A percentile compares a stretch with the other conserved stretches of the same genome.
phyloP scores from a whole-genome alignment of 2,888 invertebrate species.

The Melipona beecheii region DNA sequence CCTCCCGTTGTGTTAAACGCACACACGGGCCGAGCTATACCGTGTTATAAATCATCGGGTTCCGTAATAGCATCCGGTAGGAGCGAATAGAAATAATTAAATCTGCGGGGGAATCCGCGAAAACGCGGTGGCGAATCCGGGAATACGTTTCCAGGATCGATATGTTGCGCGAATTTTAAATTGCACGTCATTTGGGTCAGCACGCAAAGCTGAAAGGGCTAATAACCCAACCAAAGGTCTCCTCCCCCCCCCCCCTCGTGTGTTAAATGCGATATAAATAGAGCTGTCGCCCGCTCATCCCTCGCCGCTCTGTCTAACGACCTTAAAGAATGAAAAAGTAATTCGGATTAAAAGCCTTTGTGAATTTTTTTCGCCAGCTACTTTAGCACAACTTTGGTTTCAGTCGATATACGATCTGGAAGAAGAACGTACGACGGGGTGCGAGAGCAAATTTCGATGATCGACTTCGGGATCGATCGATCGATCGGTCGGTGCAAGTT shows the following conservation, averaged over 20 bases:
- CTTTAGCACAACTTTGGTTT: background rate
- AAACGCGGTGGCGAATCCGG: background rate
- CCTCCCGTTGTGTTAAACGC: too few relatives aligned
- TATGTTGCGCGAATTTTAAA: slow-evolving; percentile 38
- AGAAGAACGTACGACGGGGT: too few relatives aligned
- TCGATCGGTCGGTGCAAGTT: background rate
- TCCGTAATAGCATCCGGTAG: background rate
- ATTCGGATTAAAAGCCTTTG: slow-evolving; percentile 20
- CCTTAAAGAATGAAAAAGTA: slow-evolving; percentile 27
- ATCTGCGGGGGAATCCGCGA: background rate
- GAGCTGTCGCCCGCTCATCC: slow-evolving; percentile 41
- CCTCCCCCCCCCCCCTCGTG: background rate
- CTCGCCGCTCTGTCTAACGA: slow-evolving; percentile 47
- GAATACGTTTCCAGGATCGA: slow-evolving; percentile 12
- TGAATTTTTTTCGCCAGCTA: background rate
- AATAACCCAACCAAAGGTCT: slow-evolving; percentile 57
- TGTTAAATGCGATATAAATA: slow-evolving; percentile 61
- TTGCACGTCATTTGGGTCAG: slow-evolving; percentile 52
- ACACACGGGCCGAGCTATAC: background rate
- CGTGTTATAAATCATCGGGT: slow-evolving; percentile 18
- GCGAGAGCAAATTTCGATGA: too few relatives aligned
- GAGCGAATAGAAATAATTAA: slow-evolving; percentile 25
- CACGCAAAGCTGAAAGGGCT: slow-evolving; percentile 57
- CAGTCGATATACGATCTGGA: background rate
- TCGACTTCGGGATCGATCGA: background rate